phyloP scores from a whole-genome alignment of 2,113 vertebrate species.

The Aplodontia rufa region DNA sequence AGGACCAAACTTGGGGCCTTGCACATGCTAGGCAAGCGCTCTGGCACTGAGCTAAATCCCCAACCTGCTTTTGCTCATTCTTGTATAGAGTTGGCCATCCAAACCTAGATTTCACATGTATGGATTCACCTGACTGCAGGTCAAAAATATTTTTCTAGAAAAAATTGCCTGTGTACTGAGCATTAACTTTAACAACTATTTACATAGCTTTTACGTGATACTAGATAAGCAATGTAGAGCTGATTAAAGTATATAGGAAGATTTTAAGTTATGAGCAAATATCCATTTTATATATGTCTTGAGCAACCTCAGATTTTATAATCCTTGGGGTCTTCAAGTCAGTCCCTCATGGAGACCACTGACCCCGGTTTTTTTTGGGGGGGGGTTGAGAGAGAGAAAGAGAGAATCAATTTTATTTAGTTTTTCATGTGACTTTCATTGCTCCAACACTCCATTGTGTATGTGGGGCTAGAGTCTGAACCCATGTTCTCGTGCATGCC shows the following conservation, averaged over 20 bases:
- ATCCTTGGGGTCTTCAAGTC: background rate
- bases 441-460: too few species aligned
- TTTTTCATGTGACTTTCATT: too few species aligned
- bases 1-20: too few species aligned
- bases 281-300: background rate
- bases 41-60: too few species aligned
- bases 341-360: background rate
- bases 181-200: background rate
- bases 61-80: conserved; percentile 21
- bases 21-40: too few species aligned
- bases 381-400: too few species aligned
- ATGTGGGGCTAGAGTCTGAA: too few species aligned
- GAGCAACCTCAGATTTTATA: background rate
- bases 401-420: too few species aligned
- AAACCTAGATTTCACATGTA: background rate
- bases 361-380: too few species aligned
- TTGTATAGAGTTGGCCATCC: background rate
- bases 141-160: background rate
- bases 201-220: background rate
- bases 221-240: background rate
- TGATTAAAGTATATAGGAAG: background rate
- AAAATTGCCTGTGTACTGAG: background rate
- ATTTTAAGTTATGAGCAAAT: background rate
- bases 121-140: background rate
- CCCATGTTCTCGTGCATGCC: too few species aligned